Percentiles rank a stretch among this genome's conserved stretches.
Evolutionary conservation across 2,888 invertebrate genomes (phyloP).

Genomic region (Scaptomyza parva): DNA sequence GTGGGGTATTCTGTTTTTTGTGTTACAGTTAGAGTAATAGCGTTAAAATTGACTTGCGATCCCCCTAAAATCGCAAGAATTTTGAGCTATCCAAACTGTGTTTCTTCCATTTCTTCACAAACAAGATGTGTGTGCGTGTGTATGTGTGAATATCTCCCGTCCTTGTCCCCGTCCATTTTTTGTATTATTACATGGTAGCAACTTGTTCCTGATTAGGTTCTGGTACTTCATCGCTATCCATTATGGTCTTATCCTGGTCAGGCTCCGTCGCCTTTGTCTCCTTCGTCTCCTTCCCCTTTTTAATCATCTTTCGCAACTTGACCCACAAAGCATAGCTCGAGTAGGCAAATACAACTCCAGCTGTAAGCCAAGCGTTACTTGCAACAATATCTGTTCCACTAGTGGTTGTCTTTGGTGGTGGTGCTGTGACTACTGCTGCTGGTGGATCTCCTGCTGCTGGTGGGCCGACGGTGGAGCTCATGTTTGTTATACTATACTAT

Average conservation of each 20-base stretch:
- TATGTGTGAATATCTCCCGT: conserved; percentile 6
- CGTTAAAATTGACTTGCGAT: conserved; percentile 38
- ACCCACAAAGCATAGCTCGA: conserved; percentile 44
- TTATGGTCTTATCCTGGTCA: neutral
- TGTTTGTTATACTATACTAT: too few species aligned
- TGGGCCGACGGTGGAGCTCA: too few species aligned
- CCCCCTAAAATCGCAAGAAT: conserved; percentile 56
- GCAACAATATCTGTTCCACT: conserved; percentile 19
- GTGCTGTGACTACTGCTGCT: neutral
- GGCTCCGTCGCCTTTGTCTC: too few species aligned
- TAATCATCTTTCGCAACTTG: conserved; percentile 28
- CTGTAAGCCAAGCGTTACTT: conserved; percentile 35
- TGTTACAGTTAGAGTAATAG: neutral
- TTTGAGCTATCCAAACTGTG: too few species aligned
- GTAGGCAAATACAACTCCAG: conserved; percentile 44
- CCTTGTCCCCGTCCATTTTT: neutral
- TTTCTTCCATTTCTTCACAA: conserved; percentile 14
- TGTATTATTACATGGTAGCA: neutral
- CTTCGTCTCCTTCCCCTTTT: neutral
- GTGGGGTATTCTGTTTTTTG: too few species aligned
- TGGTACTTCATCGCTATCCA: neutral
- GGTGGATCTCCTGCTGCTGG: neutral
- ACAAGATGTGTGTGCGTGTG: neutral
- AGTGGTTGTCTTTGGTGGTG: conserved; percentile 21
- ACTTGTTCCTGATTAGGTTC: neutral